Evolutionary conservation across 2,113 vertebrate species (phyloP), one percentile per base, ranked within the genome.

Genomic region (Lichenostomus cassidix): DNA sequence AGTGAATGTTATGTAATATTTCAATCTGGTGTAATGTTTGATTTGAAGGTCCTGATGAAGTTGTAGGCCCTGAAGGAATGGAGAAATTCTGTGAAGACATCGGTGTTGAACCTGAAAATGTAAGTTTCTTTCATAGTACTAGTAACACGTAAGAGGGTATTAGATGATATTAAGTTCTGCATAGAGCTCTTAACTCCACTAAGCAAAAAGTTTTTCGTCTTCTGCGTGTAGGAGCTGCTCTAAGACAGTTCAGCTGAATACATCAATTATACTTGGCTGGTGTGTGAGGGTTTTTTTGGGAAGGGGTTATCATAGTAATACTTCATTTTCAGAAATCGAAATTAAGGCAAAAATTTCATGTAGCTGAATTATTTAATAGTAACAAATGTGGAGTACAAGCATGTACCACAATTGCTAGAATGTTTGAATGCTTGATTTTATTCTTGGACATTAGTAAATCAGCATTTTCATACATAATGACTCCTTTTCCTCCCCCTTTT

Each of bases 81-180:
- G 99, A 99, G 97, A 99, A 99, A 94, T 99, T 99, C 98, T 99
- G 99, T 98, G 98, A 99, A 97, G 99, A 99, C 96, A 99, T 99
- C 16, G 98, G 98, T 12, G 99, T 99, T 84, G 99, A 99, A 97
- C 99, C 99, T 91, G 99, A 99, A 98, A 99, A 99, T 97, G 99
- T 99, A 97, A 97, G 99, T 97, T 96, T 95, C 85, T 91, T 96
- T 69, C 31, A 75, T 27, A 24, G 49, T 85, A 79, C 39, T 70
- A 69, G 13, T 87, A 90, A n/a, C n/a, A 8, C 8, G 41, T 87
- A 77, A 87, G 68, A 35, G 5, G 5, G 6, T 90, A 39, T 11
- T 82, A 15, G 23, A 18, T 73, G 28, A 80, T 9, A 18, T 88
- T 64, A 87, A 87, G 28, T 92, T 68, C 60, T 87, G 8, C 53